Base-by-base conservation (phyloP, 2,797 vertebrate genomes). In the Sebastes hubbsi region DNA sequence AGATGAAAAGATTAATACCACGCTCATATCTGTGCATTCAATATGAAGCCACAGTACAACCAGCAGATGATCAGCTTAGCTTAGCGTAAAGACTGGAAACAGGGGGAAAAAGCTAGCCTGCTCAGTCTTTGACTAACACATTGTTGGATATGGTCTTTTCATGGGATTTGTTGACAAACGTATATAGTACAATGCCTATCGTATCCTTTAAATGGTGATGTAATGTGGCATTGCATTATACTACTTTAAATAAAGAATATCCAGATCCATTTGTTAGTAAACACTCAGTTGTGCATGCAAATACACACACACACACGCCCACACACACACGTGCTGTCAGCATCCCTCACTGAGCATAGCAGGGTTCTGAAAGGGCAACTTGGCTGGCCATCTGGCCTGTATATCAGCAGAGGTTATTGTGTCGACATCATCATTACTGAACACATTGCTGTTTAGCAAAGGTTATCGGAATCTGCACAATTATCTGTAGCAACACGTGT, bases 381-480 rank as follows among this genome's bases (percentile, higher is more conserved):
- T 86, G 88, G 88, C 87, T 60, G 87, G 89, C 95, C 95, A 96
- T 95, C 95, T 96, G 95, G 91, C 79, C 88, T 75, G 88, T 83
- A 75, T 93, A 89, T 89, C 82, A 91, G 85, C 92, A 93, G 92
- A 94, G 94, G 93, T 93, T 94, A 93, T 93, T 91, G 89, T 93
- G 89, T 91, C 84, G 82, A 94, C 93, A 93, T 94, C 92, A 94
- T 95, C 90, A 94, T 95, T 95, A 95, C 84, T 63, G 86, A 89
- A 93, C 89, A 95, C 86, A 87, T 87, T 91, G 80, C 81, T 91
- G 89, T 88, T 95, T 92, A 89, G 87, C 84, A 94, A 91, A 94
- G 92, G 92, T 94, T 92, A 91, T 72, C 27, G 49, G 80, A 91
- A 87, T 81, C 82, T 87, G 90, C 78, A 78, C 86, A 82, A 80